Conservation (phyloP, 2,797 vertebrate species). For the Euthynnus affinis region DNA sequence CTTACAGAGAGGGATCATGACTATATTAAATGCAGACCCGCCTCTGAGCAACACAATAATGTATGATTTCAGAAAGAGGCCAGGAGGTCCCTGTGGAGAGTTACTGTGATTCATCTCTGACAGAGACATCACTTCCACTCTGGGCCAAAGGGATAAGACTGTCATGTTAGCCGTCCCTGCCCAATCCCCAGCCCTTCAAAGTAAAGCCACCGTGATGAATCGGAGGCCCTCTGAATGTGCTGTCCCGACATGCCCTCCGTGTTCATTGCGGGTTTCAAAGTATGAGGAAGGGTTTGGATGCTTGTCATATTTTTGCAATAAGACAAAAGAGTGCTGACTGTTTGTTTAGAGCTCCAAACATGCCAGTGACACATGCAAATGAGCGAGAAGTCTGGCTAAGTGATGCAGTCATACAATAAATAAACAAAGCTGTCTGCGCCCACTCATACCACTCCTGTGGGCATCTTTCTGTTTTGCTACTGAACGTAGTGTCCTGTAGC, state of each 20-base stretch:
- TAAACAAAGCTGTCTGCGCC: constrained; percentile 68
- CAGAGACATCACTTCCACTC: constrained; percentile 80
- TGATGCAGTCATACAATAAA: constrained; percentile 59
- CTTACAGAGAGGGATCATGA: constrained; percentile 54
- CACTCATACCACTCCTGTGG: constrained; percentile 44
- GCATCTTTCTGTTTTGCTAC: constrained; percentile 39
- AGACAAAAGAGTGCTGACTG: constrained; percentile 51
- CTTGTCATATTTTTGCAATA: constrained; percentile 27
- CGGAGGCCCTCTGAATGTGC: constrained; percentile 37
- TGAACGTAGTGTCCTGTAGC: constrained; percentile 38
- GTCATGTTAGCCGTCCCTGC: constrained; percentile 75
- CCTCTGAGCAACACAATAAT: constrained; percentile 69
- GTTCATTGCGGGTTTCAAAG: constrained; percentile 26
- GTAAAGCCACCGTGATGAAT: constrained; percentile 81
- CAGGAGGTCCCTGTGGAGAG: constrained; percentile 69
- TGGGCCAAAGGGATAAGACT: constrained; percentile 72
- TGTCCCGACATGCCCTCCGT: constrained; percentile 58
- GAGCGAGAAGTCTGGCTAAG: constrained; percentile 53
- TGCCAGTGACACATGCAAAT: constrained; percentile 74
- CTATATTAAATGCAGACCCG: constrained; percentile 61
- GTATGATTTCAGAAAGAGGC: constrained; percentile 75
- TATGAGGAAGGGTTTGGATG: constrained; percentile 18
- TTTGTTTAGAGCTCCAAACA: constrained; percentile 43
- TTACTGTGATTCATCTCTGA: constrained; percentile 76
- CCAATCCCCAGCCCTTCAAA: constrained; percentile 73